phyloP scores from a whole-genome alignment of 2,888 invertebrate species.

The Pecten maximus region DNA sequence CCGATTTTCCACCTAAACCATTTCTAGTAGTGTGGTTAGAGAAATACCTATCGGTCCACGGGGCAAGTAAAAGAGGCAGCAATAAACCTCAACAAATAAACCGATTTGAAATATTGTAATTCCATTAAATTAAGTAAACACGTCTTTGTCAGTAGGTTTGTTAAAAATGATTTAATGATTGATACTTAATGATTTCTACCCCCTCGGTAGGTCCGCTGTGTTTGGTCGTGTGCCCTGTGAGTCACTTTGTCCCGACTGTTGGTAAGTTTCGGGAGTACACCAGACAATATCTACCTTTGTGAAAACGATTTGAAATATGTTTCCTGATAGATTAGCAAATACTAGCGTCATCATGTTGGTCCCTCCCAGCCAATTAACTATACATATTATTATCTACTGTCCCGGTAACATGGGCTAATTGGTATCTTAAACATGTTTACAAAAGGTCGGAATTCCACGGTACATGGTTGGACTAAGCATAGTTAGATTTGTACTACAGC shows the following conservation, averaged over 20 bases:
- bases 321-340: slow-evolving; percentile 13
- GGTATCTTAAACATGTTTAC: background rate
- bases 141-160: slow-evolving; percentile 13
- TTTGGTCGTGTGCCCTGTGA: background rate
- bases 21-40: background rate
- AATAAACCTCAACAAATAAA: slow-evolving; percentile 17
- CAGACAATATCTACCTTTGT: slow-evolving; percentile 11
- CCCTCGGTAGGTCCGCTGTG: background rate
- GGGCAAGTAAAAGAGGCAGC: background rate
- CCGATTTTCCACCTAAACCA: background rate
- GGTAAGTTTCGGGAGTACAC: background rate
- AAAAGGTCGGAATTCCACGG: background rate
- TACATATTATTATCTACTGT: background rate
- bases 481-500: background rate
- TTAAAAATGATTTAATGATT: slow-evolving; percentile 30
- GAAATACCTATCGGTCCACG: background rate
- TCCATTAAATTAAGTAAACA: slow-evolving; percentile 35
- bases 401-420: background rate
- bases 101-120: slow-evolving; percentile 28
- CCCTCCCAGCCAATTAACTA: slow-evolving; percentile 7
- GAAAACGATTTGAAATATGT: slow-evolving; percentile 28
- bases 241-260: slow-evolving; percentile 1
- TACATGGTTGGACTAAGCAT: background rate
- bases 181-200: background rate
- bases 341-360: background rate